These are phyloP conservation scores for Pachliopta kotzebuea DNA, from an alignment of 2,888 invertebrate genomes.

Conservation along the genomic window DNA sequence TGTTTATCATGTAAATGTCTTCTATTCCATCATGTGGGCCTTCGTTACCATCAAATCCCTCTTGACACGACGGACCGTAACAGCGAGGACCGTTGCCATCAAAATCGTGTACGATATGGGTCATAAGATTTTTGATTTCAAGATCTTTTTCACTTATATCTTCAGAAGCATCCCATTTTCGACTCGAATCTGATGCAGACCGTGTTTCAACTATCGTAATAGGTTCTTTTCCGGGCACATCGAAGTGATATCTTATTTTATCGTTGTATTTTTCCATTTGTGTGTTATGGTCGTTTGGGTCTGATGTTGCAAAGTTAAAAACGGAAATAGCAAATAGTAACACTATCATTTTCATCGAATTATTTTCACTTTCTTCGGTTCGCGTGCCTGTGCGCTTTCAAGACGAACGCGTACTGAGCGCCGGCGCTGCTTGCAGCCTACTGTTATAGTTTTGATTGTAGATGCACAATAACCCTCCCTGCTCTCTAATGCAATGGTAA, in stretches of 20 bases:
- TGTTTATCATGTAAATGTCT: conserved; percentile 79
- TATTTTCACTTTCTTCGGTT: conserved; percentile 67
- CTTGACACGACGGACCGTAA: conserved; percentile 72
- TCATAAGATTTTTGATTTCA: conserved; percentile 67
- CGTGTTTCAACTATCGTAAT: conserved; percentile 80
- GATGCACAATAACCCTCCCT: conserved; percentile 71
- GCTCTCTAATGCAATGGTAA: conserved; percentile 72
- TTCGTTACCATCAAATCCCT: conserved; percentile 52
- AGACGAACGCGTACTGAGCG: conserved; percentile 69
- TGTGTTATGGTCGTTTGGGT: conserved; percentile 50
- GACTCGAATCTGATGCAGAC: conserved; percentile 40
- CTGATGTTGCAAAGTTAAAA: conserved; percentile 50
- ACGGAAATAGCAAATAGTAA: conserved; percentile 53
- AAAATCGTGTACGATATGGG: conserved; percentile 65
- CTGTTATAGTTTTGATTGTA: conserved; percentile 77
- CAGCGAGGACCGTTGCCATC: conserved; percentile 61
- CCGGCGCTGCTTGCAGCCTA: conserved; percentile 49
- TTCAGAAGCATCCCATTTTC: conserved; percentile 34
- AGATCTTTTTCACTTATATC: conserved; percentile 49
- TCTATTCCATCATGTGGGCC: conserved; percentile 80
- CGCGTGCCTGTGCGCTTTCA: conserved; percentile 61
- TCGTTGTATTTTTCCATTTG: conserved; percentile 61
- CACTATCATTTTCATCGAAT: conserved; percentile 69
- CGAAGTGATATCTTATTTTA: conserved; percentile 74
- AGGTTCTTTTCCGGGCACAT: conserved; percentile 79